These are phyloP conservation scores for Latrodectus geometricus DNA, from an alignment of 1,140 invertebrate genomes.

Conservation along the genomic window DNA sequence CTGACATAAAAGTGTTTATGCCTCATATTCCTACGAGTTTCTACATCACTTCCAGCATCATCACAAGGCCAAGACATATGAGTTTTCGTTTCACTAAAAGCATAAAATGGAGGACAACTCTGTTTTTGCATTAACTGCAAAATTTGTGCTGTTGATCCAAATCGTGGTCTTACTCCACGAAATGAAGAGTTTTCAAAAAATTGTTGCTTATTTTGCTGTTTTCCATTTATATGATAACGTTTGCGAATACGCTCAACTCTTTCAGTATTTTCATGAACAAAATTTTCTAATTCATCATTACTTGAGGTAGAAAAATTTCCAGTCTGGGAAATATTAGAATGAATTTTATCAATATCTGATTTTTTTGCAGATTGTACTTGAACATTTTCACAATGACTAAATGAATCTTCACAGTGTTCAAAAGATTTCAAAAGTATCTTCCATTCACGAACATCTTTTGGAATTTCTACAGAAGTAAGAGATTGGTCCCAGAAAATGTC, in stretches of 20 bases:
- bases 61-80: conserved; percentile 61
- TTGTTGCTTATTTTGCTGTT: conserved; percentile 71
- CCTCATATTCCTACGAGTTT: not conserved
- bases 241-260: conserved; percentile 83
- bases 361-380: not conserved
- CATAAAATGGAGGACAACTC: conserved; percentile 73
- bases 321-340: not conserved
- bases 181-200: conserved; percentile 86
- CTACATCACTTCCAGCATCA: conserved; percentile 6
- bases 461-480: conserved; percentile 56
- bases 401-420: not conserved
- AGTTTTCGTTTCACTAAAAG: conserved; percentile 10
- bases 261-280: conserved; percentile 83
- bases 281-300: conserved; percentile 80
- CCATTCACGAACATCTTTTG: conserved; percentile 65
- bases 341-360: not conserved
- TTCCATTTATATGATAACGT: conserved; percentile 83
- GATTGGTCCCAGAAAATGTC: not conserved
- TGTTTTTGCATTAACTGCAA: conserved; percentile 83
- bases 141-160: conserved; percentile 83
- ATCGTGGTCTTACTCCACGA: conserved; percentile 78
- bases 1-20: conserved; percentile 20
- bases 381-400: not conserved
- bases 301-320: not conserved
- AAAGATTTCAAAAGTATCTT: conserved; percentile 56